A percentile compares a stretch with the other conserved stretches of the same genome.
Evolutionary conservation across 2,888 invertebrate species (phyloP).

Genomic region (Lasius fuliginosus): DNA sequence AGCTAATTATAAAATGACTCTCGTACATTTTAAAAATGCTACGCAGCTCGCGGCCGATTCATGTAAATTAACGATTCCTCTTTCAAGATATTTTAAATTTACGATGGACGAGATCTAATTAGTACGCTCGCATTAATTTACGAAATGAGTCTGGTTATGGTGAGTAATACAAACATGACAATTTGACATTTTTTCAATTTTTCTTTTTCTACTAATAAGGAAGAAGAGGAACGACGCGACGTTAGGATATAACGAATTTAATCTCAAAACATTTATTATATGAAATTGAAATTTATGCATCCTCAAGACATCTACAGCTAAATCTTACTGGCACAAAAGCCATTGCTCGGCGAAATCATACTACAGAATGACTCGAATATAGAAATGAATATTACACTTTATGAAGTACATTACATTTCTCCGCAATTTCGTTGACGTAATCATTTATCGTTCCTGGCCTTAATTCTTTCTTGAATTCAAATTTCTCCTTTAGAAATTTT

Average conservation of each 20-base stretch:
- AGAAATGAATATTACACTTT: background rate
- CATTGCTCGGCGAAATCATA: background rate
- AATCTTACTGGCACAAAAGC: background rate
- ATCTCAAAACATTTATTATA: conserved; percentile 34
- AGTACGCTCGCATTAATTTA: conserved; percentile 38
- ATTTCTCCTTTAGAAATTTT: background rate
- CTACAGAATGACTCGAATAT: background rate
- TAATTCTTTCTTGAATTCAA: background rate
- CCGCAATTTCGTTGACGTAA: conserved; percentile 1
- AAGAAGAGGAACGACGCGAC: background rate
- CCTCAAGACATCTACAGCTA: background rate
- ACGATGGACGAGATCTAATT: conserved; percentile 39
- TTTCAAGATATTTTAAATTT: conserved; percentile 47
- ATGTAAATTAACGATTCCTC: conserved; percentile 40
- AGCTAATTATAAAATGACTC: conserved; percentile 42
- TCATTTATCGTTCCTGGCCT: background rate
- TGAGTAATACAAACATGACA: conserved; percentile 3
- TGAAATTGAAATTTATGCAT: conserved; percentile 50
- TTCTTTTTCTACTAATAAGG: background rate
- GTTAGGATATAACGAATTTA: conserved; percentile 11
- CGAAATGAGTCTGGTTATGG: conserved; percentile 13
- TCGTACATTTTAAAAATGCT: conserved; percentile 35
- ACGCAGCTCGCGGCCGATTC: background rate
- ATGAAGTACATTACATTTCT: background rate
- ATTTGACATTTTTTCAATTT: conserved; percentile 16